Conservation (phyloP, 2,888 invertebrate genomes). For the Cephus sareptanus region DNA sequence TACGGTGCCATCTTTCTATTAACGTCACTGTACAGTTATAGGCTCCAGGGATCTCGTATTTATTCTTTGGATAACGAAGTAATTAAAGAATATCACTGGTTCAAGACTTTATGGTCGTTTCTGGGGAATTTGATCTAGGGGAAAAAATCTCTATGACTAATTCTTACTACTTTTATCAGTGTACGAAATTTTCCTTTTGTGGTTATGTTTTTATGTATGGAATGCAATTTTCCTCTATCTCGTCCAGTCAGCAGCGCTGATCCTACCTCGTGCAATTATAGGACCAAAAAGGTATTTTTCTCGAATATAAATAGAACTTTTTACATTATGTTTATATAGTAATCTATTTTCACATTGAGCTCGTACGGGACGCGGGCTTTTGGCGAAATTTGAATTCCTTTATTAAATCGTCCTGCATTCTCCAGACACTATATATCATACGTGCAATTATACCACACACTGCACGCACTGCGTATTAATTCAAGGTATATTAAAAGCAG, state of each 20-base stretch:
- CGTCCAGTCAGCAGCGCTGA: not conserved
- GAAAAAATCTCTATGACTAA: not conserved
- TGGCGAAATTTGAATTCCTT: slow-evolving; percentile 6
- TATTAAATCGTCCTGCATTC: slow-evolving; percentile 1
- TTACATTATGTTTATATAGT: not conserved
- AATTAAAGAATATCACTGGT: not conserved
- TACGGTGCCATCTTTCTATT: slow-evolving; percentile 38
- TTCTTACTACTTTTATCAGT: not conserved
- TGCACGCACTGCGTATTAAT: not conserved
- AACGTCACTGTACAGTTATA: slow-evolving; percentile 15
- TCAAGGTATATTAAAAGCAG: not conserved
- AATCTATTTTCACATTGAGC: not conserved
- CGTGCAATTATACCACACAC: not conserved
- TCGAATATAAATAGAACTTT: not conserved
- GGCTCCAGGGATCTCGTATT: not conserved
- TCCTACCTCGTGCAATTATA: not conserved
- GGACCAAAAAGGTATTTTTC: not conserved
- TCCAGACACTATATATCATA: not conserved
- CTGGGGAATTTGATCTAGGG: not conserved
- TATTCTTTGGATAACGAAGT: not conserved
- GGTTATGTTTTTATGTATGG: not conserved
- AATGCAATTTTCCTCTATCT: not conserved
- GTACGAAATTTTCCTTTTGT: not conserved
- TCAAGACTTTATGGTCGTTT: not conserved
- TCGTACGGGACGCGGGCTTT: not conserved